These are phyloP conservation scores for Scatophagus argus DNA, from an alignment of 2,113 vertebrate genomes.

Conservation along the genomic window DNA sequence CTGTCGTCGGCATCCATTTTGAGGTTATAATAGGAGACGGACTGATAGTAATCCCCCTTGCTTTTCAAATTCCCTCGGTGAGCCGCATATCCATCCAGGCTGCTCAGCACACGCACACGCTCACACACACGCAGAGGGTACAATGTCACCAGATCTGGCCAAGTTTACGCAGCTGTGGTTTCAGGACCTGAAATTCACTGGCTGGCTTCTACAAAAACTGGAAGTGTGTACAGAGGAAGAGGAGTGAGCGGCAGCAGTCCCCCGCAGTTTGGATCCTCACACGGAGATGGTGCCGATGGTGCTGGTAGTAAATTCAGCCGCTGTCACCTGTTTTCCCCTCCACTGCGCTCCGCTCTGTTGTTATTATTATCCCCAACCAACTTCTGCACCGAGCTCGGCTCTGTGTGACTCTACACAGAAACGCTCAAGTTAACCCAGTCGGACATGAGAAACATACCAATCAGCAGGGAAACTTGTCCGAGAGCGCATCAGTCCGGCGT, in stretches of 20 bases:
- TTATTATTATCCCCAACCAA: slow-evolving; percentile 55
- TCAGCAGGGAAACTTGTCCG: slow-evolving; percentile 57
- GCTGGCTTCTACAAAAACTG: slow-evolving; percentile 23
- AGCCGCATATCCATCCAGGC: slow-evolving; percentile 64
- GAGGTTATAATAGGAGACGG: slow-evolving; percentile 69
- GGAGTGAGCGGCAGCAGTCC: slow-evolving; percentile 40
- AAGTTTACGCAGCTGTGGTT: slow-evolving; percentile 70
- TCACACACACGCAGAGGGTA: slow-evolving; percentile 10
- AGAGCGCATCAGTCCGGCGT: slow-evolving; percentile 28
- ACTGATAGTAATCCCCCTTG: slow-evolving; percentile 66
- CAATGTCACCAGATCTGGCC: slow-evolving; percentile 65
- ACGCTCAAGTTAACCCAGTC: slow-evolving; percentile 45
- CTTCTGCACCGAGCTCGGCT: slow-evolving; percentile 47
- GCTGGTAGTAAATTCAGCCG: slow-evolving; percentile 53
- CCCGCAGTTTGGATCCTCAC: slow-evolving; percentile 54
- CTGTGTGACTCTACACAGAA: slow-evolving; percentile 15
- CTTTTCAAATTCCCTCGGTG: slow-evolving; percentile 66
- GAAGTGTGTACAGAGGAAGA: slow-evolving; percentile 30
- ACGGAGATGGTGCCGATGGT: slow-evolving; percentile 50
- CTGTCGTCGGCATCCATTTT: slow-evolving; percentile 81
- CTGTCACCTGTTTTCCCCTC: slow-evolving; percentile 22
- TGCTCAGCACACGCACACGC: slow-evolving; percentile 17
- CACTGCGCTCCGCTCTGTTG: slow-evolving; percentile 13
- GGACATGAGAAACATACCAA: slow-evolving; percentile 49
- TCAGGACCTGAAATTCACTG: slow-evolving; percentile 23